Base-by-base conservation (phyloP, 2,888 invertebrate genomes). In the Callimorpha dominula region DNA sequence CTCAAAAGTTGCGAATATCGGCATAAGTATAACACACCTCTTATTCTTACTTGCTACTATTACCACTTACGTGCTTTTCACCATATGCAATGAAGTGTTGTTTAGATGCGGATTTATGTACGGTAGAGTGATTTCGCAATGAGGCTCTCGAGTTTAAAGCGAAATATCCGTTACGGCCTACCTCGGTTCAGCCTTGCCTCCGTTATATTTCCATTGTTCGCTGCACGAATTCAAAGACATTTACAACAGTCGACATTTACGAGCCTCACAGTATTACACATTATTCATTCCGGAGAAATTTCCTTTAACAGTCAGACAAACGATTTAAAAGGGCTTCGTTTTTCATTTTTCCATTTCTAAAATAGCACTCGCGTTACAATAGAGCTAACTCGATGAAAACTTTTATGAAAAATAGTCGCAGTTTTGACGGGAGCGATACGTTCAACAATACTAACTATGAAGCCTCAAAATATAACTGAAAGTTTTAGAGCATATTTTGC, bases 381-480 rank as follows among this genome's bases (percentile, higher is more conserved):
- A 69, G 60, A 72, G 62, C 50, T 57, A 77, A 76, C 73, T 75
- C 73, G 68, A 80, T 81, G 72, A 83, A 84, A 81, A 79, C 75
- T 84, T 87, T 84, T 81, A 74, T 76, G 75, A 82, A 82, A 81
- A 86, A 79, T 74, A 72, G 64, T 68, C 67, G 43, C 68, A 80
- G 75, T 82, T 80, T 76, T 78, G 65, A 76, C 70, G 71, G 78
- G 31, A 40, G 12, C 1, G 1, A 49, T 20, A 65, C 15, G 4
- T 65, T 49, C 20, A 31, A 49, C 14, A 60, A 20, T 60, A 4
- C 43, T 46, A 8, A 20, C 12, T 5, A 12, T 60, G 31, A 31
- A 60, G 0, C 31, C 31, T 31, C 7, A 31, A 60, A 60, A 60
- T 14, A 2, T 11, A 9, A 57, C 60, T 31, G 31, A 14, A 31